A percentile compares a stretch with the other conserved stretches of the same genome.
These are phyloP conservation scores for Laspeyria flexula DNA, from an alignment of 2,888 invertebrate genomes.

Conservation along the genomic window DNA sequence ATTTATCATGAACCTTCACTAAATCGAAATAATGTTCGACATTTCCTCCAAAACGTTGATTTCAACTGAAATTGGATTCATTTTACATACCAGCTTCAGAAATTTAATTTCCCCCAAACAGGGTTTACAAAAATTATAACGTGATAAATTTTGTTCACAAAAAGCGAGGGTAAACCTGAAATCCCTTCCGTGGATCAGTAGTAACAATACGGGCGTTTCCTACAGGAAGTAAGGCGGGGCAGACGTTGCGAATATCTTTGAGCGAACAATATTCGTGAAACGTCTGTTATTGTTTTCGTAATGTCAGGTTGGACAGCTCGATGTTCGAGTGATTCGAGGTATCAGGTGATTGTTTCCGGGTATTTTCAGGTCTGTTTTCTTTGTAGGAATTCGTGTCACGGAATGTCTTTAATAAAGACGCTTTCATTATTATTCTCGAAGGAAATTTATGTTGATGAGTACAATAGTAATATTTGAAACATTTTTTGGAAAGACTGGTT, in stretches of 20 bases:
- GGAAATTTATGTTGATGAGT: neutral
- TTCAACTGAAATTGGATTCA: slow-evolving; percentile 30
- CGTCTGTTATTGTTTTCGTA: slow-evolving; percentile 34
- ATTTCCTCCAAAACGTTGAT: slow-evolving; percentile 18
- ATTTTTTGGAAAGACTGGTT: too few relatives aligned
- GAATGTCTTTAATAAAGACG: slow-evolving; percentile 1
- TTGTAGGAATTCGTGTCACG: neutral
- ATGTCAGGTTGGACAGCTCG: slow-evolving; percentile 18
- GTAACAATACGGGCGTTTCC: slow-evolving; percentile 57
- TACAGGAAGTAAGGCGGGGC: slow-evolving; percentile 52
- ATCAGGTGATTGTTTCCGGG: slow-evolving; percentile 7
- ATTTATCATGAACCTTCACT: slow-evolving; percentile 25
- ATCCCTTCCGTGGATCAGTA: slow-evolving; percentile 48
- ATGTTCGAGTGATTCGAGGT: slow-evolving; percentile 5
- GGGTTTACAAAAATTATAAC: slow-evolving; percentile 43
- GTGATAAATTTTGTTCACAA: slow-evolving; percentile 44
- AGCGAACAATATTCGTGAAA: slow-evolving; percentile 31
- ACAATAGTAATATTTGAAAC: neutral
- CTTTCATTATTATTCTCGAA: neutral
- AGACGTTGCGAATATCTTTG: slow-evolving; percentile 56
- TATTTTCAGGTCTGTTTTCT: slow-evolving; percentile 2
- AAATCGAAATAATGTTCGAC: slow-evolving; percentile 33
- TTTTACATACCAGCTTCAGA: slow-evolving; percentile 31
- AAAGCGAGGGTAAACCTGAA: slow-evolving; percentile 35
- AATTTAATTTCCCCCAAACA: slow-evolving; percentile 37